Evolutionary conservation across 2,113 vertebrate species (phyloP).

Genomic region (Neotoma lepida): DNA sequence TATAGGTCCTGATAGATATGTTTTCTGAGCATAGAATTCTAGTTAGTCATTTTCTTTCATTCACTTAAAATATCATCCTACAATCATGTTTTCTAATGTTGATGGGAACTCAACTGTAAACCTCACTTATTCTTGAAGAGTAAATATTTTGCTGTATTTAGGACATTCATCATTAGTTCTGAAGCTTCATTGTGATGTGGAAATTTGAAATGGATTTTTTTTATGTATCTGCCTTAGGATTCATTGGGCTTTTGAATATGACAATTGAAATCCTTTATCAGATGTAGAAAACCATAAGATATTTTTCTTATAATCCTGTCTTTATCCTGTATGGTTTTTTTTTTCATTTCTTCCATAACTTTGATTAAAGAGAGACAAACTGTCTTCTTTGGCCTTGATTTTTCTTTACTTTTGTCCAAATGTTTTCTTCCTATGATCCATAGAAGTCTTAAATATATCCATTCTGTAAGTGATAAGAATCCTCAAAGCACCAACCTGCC

Average conservation of each 20-base stretch:
- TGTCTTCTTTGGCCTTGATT: neutral
- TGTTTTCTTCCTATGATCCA: slow-evolving; percentile 28
- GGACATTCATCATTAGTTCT: neutral
- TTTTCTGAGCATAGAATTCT: neutral
- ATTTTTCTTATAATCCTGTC: neutral
- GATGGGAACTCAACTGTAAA: neutral
- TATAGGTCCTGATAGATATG: neutral
- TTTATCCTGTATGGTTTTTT: neutral
- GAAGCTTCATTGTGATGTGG: neutral
- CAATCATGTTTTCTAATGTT: neutral
- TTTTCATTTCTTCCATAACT: neutral
- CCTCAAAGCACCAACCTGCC: neutral
- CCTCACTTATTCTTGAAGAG: neutral
- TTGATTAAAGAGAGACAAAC: neutral
- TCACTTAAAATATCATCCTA: neutral
- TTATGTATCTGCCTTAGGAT: neutral
- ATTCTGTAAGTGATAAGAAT: neutral
- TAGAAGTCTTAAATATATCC: neutral
- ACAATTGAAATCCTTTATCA: neutral
- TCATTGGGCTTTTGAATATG: neutral
- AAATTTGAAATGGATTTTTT: slow-evolving; percentile 3
- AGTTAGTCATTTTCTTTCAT: neutral
- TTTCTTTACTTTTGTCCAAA: neutral
- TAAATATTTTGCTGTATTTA: neutral
- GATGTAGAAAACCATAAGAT: neutral